phyloP scores from a whole-genome alignment of 2,113 vertebrate genomes.

The Ibidorhyncha struthersii region DNA sequence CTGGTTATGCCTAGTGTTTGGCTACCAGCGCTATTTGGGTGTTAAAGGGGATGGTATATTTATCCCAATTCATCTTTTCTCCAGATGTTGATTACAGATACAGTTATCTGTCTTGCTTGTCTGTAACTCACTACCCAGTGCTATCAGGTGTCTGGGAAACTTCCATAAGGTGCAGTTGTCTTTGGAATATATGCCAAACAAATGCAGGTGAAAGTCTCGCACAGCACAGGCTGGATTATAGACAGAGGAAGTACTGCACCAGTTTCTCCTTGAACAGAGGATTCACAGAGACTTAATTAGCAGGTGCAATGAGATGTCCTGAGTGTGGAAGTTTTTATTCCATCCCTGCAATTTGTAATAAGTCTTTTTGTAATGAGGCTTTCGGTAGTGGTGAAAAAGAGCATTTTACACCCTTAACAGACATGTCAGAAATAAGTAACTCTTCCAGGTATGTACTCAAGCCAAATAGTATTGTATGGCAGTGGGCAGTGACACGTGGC shows the following conservation, averaged over 20 bases:
- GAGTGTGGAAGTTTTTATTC: background rate
- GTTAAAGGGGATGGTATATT: background rate
- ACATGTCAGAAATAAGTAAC: background rate
- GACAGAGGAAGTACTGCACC: background rate
- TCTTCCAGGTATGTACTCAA: background rate
- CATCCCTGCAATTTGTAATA: background rate
- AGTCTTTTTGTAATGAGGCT: background rate
- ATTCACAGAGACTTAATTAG: background rate
- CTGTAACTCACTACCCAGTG: background rate
- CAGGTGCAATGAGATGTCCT: no score
- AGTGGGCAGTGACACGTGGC: background rate
- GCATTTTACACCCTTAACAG: background rate
- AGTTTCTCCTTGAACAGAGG: background rate
- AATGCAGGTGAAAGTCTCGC: background rate
- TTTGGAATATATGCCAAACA: background rate
- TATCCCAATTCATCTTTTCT: background rate
- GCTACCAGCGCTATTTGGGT: background rate
- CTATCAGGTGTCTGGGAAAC: background rate
- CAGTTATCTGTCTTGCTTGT: background rate
- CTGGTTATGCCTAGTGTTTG: background rate
- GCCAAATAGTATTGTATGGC: background rate
- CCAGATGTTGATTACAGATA: background rate
- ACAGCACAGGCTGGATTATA: background rate
- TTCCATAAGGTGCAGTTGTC: background rate
- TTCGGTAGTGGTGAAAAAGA: background rate